Conservation (phyloP, 2,113 vertebrate genomes). For the Paramisgurnus dabryanus region DNA sequence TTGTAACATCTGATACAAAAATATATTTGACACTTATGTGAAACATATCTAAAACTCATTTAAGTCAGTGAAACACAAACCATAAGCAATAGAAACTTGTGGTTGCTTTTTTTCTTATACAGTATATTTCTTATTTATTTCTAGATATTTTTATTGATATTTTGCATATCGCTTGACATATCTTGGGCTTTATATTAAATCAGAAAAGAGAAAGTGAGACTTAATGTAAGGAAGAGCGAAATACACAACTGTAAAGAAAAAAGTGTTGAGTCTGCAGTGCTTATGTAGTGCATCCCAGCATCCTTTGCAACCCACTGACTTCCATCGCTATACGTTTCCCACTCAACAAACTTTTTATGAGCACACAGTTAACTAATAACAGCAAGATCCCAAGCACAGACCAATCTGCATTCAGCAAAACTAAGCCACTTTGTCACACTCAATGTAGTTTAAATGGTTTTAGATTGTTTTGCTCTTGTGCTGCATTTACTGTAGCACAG, state of each 20-base stretch:
- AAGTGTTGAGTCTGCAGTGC: conserved; percentile 35
- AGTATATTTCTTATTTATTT: no score
- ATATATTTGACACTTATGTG: no score
- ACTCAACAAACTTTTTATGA: conserved; percentile 24
- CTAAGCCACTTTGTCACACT: conserved; percentile 36
- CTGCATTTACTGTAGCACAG: background rate
- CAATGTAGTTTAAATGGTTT: conserved; percentile 6
- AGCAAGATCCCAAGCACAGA: background rate
- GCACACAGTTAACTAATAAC: conserved; percentile 37
- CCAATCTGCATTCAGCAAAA: conserved; percentile 36
- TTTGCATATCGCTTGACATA: background rate
- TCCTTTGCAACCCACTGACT: conserved; percentile 14
- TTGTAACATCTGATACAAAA: no score
- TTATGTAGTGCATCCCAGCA: background rate
- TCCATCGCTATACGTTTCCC: conserved; percentile 23
- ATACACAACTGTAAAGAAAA: conserved; percentile 12
- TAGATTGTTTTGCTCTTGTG: background rate
- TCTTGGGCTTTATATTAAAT: background rate
- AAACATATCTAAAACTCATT: no score
- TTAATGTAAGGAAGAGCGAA: background rate
- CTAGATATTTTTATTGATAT: no score
- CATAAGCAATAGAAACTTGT: no score
- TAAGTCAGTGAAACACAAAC: no score
- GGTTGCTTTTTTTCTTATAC: no score
- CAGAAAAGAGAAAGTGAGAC: background rate